A percentile compares a stretch with the other conserved stretches of the same genome.
phyloP scores from a whole-genome alignment of 2,797 vertebrate species.

The Muscicapa comitata region DNA sequence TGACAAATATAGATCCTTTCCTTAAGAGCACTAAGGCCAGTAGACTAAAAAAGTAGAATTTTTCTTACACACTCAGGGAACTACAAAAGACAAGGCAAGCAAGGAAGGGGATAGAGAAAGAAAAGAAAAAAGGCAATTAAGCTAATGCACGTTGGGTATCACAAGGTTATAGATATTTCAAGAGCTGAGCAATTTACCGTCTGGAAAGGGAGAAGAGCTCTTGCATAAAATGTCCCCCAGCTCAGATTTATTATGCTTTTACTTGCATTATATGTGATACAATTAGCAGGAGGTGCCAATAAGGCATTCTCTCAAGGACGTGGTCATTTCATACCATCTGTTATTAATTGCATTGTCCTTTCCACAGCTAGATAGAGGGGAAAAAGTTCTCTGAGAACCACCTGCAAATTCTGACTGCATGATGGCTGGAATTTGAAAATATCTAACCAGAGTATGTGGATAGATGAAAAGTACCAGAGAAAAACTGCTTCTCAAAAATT shows the following conservation, averaged over 20 bases:
- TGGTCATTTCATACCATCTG: slow-evolving; percentile 90
- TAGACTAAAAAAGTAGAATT: background rate
- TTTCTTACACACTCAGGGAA: slow-evolving; percentile 35
- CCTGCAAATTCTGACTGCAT: slow-evolving; percentile 66
- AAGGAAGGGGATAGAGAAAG: background rate
- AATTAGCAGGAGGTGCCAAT: slow-evolving; percentile 94
- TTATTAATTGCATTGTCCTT: slow-evolving; percentile 92
- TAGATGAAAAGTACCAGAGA: background rate
- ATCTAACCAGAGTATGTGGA: background rate
- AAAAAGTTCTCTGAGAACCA: slow-evolving; percentile 75
- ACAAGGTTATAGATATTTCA: slow-evolving; percentile 98
- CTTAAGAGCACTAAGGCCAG: background rate
- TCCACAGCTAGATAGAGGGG: slow-evolving; percentile 79
- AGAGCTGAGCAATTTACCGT: slow-evolving; percentile 93
- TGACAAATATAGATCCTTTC: slow-evolving; percentile 11
- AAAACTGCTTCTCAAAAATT: background rate
- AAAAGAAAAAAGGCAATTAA: slow-evolving; percentile 88
- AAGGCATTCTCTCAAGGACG: slow-evolving; percentile 90
- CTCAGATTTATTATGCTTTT: slow-evolving; percentile 99
- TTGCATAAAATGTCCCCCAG: slow-evolving; percentile 88
- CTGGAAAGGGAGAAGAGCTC: slow-evolving; percentile 86
- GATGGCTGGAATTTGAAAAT: slow-evolving; percentile 68
- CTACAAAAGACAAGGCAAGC: background rate
- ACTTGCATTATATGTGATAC: slow-evolving; percentile 94
- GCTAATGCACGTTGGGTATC: slow-evolving; percentile 92